Conservation (phyloP, 2,888 invertebrate genomes). For the Drosophila putrida region DNA sequence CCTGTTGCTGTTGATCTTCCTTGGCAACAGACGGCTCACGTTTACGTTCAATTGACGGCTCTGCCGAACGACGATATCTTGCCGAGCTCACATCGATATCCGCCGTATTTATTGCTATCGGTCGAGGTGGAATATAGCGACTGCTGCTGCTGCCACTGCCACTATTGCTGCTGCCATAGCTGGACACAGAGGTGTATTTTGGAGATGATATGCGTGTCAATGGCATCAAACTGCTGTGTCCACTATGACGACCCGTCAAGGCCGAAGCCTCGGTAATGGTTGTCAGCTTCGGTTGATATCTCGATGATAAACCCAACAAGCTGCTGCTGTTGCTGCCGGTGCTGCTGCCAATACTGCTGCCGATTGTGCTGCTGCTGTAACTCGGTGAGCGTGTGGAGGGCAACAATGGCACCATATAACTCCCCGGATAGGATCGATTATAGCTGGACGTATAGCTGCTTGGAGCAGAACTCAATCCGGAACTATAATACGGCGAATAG, state of each 20-base stretch:
- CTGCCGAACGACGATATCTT: slow-evolving; percentile 85
- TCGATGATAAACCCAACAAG: slow-evolving; percentile 81
- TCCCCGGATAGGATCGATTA: slow-evolving; percentile 85
- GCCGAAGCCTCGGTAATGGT: slow-evolving; percentile 89
- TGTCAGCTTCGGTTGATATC: slow-evolving; percentile 90
- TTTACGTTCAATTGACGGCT: slow-evolving; percentile 30
- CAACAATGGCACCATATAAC: slow-evolving; percentile 81
- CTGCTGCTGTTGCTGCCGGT: slow-evolving; percentile 38
- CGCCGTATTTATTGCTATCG: slow-evolving; percentile 92
- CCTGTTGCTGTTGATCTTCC: slow-evolving; percentile 68
- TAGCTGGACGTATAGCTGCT: slow-evolving; percentile 87
- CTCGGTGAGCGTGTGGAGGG: slow-evolving; percentile 72
- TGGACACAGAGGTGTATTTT: slow-evolving; percentile 84
- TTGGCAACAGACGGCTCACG: slow-evolving; percentile 20
- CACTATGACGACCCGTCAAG: slow-evolving; percentile 66
- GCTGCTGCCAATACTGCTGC: slow-evolving; percentile 27
- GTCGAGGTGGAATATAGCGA: slow-evolving; percentile 87
- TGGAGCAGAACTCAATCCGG: slow-evolving; percentile 86
- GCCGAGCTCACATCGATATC: slow-evolving; percentile 93
- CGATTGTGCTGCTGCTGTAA: slow-evolving; percentile 24
- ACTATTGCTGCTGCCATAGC: slow-evolving; percentile 81
- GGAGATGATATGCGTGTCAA: slow-evolving; percentile 86
- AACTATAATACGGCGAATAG: slow-evolving; percentile 86
- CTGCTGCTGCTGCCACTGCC: slow-evolving; percentile 73
- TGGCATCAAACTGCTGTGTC: slow-evolving; percentile 82